These are phyloP conservation scores for Apis mellifera DNA, from an alignment of 1,140 invertebrate species.

Conservation along the genomic window Amel_HAv3.1 CM009932.2:11675001-11675500, in stretches of 20 bases:
- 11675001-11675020: not conserved
- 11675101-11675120: constrained; percentile 75
- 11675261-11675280: constrained; percentile 70
- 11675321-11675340: constrained; percentile 72
- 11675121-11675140: constrained; percentile 79
- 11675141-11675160: constrained; percentile 79
- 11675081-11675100: constrained; percentile 61
- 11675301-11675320: constrained; percentile 70
- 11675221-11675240: constrained; percentile 75
- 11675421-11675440: constrained; percentile 58
- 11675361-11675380: constrained; percentile 19
- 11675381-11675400: not conserved
- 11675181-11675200: constrained; percentile 66
- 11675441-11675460: not conserved
- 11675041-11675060: constrained; percentile 3
- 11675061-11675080: constrained; percentile 55
- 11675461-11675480: not conserved
- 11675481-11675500: not conserved
- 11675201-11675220: constrained; percentile 66
- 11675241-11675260: constrained; percentile 75
- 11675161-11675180: constrained; percentile 75
- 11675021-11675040: not conserved
- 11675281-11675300: constrained; percentile 38
- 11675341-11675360: constrained; percentile 48
- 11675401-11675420: constrained; percentile 62